A percentile compares a stretch with the other conserved stretches of the same genome.
These are phyloP conservation scores for Adelosebastes latens DNA, from an alignment of 2,797 vertebrate species.

Conservation along the genomic window DNA sequence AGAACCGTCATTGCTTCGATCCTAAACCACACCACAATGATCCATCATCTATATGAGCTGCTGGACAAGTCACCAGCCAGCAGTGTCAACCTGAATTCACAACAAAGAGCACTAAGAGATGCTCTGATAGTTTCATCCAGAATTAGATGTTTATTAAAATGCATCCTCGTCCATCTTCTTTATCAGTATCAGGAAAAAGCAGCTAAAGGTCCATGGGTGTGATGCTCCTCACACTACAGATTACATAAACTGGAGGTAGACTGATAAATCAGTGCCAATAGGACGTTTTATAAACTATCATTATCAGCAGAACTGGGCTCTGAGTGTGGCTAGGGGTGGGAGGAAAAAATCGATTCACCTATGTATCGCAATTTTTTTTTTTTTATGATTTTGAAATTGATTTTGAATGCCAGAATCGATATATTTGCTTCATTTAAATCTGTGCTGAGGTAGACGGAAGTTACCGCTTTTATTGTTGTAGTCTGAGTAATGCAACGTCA, in stretches of 20 bases:
- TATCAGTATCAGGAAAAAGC: background rate
- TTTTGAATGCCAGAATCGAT: too few species aligned
- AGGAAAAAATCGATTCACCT: too few species aligned
- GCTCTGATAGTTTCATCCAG: constrained; percentile 4
- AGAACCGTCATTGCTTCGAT: constrained; percentile 38
- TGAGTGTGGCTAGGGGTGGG: too few species aligned
- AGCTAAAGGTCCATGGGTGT: background rate
- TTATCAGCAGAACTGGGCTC: too few species aligned
- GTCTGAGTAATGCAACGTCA: too few species aligned
- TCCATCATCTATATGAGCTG: constrained; percentile 46
- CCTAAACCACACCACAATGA: constrained; percentile 16
- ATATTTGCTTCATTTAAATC: too few species aligned
- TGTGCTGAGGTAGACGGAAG: too few species aligned
- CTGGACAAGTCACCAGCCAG: constrained; percentile 22
- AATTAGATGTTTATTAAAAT: constrained; percentile 13
- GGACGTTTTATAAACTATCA: too few species aligned
- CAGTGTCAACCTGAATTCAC: constrained; percentile 19
- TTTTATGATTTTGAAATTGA: too few species aligned
- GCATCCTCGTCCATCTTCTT: background rate
- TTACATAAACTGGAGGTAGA: background rate
- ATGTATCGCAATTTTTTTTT: too few species aligned
- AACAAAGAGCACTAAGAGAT: constrained; percentile 14
- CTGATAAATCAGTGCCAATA: too few species aligned
- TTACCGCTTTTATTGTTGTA: too few species aligned
- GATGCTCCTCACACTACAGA: background rate